Conservation (phyloP, 2,888 invertebrate genomes). For the Hydroisotoma schaefferi region DNA sequence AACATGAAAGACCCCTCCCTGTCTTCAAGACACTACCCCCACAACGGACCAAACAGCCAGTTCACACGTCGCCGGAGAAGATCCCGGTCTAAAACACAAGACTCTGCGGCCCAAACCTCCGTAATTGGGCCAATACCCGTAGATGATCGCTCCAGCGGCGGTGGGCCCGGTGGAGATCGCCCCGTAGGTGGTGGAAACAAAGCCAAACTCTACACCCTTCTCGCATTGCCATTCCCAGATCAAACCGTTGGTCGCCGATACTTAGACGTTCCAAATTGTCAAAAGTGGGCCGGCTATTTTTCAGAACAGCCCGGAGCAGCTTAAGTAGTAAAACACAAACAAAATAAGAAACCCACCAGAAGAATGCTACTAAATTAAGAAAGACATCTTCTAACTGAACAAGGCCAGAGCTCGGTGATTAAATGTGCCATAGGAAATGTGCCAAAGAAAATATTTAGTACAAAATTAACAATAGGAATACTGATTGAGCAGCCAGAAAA, state of each 20-base stretch:
- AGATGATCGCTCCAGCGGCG: conserved; percentile 18
- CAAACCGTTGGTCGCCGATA: conserved; percentile 85
- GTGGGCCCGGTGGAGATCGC: conserved; percentile 15
- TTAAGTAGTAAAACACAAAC: background rate
- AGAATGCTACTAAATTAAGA: background rate
- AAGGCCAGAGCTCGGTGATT: conserved; percentile 1
- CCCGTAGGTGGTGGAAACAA: conserved; percentile 13
- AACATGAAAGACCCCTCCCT: background rate
- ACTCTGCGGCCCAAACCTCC: conserved; percentile 4
- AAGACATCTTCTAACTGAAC: conserved; percentile 1
- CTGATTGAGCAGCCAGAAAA: too few relatives aligned
- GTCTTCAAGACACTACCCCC: conserved; percentile 4
- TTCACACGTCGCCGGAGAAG: background rate
- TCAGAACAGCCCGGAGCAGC: conserved; percentile 65
- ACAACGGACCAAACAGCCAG: background rate
- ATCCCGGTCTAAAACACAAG: conserved; percentile 2
- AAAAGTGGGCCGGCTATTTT: conserved; percentile 80
- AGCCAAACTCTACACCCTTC: conserved; percentile 67
- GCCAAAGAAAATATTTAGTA: conserved; percentile 1
- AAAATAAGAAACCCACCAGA: conserved; percentile 15
- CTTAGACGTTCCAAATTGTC: conserved; percentile 68
- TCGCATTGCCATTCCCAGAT: conserved; percentile 88
- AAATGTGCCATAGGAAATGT: background rate
- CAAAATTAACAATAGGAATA: background rate
- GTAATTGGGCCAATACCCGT: background rate